phyloP scores from a whole-genome alignment of 2,113 vertebrate genomes.

The Dromas ardeola region DNA sequence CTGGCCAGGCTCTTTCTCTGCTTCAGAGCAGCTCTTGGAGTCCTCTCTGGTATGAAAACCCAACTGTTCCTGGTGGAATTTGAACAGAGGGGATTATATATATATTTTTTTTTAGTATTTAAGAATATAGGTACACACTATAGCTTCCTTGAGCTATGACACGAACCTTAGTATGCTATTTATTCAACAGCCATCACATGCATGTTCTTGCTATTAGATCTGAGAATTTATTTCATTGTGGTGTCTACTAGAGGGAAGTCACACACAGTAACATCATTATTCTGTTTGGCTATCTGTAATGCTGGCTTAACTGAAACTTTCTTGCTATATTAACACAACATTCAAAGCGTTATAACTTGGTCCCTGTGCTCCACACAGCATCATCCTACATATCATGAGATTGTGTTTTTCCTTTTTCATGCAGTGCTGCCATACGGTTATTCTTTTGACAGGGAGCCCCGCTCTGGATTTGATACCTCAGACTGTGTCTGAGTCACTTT shows the following conservation, averaged over 20 bases:
- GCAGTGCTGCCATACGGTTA: no score
- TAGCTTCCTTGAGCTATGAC: background rate
- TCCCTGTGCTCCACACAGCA: background rate
- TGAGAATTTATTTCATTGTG: rapidly evolving
- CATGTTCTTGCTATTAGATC: no score
- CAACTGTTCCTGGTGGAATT: no score
- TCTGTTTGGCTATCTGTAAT: rapidly evolving
- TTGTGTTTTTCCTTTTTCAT: background rate
- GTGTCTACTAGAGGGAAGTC: no score
- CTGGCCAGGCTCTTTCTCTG: background rate
- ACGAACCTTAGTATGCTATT: no score
- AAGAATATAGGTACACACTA: background rate
- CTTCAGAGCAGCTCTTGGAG: background rate
- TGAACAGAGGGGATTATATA: background rate
- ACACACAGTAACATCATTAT: rapidly evolving
- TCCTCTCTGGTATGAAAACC: background rate
- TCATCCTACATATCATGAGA: rapidly evolving
- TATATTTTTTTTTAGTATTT: background rate
- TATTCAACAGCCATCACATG: rapidly evolving
- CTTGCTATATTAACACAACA: no score
- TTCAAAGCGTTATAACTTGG: rapidly evolving
- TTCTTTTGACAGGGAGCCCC: no score
- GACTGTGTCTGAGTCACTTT: no score
- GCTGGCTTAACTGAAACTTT: rapidly evolving
- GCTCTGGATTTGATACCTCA: no score